Conservation (phyloP, 2,888 invertebrate genomes). For the Drosophila picticornis region DNA sequence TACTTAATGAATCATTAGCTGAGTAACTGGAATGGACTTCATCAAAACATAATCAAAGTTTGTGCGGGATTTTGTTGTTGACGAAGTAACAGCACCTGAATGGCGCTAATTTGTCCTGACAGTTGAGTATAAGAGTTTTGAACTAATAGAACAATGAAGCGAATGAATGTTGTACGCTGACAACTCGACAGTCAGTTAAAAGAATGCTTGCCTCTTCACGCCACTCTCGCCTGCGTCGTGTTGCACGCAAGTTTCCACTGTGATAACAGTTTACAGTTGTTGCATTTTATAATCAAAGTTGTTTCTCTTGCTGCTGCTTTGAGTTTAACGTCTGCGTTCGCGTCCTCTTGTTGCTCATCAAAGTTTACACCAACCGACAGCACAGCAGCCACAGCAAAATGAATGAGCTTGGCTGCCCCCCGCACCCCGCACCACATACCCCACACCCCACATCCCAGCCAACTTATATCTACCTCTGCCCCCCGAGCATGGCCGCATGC, state of each 20-base stretch:
- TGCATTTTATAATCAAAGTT: conserved; percentile 80
- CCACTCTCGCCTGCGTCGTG: neutral
- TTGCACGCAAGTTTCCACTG: conserved; percentile 63
- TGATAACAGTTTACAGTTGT: conserved; percentile 76
- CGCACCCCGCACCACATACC: neutral
- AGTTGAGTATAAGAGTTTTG: conserved; percentile 40
- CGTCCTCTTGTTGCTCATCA: conserved; percentile 65
- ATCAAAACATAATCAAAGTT: conserved; percentile 41
- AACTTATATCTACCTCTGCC: neutral
- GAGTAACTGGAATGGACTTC: conserved; percentile 2
- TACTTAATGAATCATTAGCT: conserved; percentile 7
- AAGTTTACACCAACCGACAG: conserved; percentile 76
- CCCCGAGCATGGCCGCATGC: neutral
- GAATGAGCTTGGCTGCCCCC: conserved; percentile 55
- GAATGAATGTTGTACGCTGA: conserved; percentile 8
- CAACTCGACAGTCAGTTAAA: conserved; percentile 32
- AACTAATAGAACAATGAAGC: conserved; percentile 48
- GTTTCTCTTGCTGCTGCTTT: conserved; percentile 72
- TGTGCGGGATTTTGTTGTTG: conserved; percentile 13
- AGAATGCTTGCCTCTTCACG: neutral
- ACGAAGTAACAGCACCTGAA: conserved; percentile 22
- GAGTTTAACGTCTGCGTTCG: conserved; percentile 52
- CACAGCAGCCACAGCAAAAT: conserved; percentile 67
- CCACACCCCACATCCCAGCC: no score
- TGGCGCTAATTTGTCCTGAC: conserved; percentile 54